Percentiles rank a stretch among this genome's conserved stretches.
phyloP scores from a whole-genome alignment of 2,888 invertebrate species.

The Argyresthia goedartella region DNA sequence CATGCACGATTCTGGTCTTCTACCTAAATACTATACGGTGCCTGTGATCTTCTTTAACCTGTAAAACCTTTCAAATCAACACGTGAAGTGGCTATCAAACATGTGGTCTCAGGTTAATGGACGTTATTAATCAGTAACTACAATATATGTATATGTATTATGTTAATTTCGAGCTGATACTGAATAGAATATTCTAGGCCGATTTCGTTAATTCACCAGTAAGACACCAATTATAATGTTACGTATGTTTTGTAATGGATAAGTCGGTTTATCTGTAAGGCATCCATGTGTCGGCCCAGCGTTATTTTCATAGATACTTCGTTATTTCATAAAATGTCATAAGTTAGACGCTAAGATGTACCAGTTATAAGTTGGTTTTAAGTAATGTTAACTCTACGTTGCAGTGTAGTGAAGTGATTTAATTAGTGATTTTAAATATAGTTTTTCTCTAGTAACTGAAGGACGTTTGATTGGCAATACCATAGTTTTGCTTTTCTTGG shows the following conservation, averaged over 20 bases:
- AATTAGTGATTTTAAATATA: too few species aligned
- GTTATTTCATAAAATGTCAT: constrained; percentile 4
- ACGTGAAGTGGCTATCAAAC: constrained; percentile 45
- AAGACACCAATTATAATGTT: constrained; percentile 38
- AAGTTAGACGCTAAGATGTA: constrained; percentile 31
- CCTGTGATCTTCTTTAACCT: constrained; percentile 39
- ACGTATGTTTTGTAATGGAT: too few species aligned
- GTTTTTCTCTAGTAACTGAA: too few species aligned
- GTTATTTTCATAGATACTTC: constrained; percentile 22
- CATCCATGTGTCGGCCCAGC: constrained; percentile 54
- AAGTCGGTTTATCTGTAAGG: constrained; percentile 52
- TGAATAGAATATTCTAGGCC: constrained; percentile 33
- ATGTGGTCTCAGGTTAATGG: constrained; percentile 69
- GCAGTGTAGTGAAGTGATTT: too few species aligned
- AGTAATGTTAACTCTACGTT: not conserved
- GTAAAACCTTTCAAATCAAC: constrained; percentile 36
- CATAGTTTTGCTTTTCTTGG: too few species aligned
- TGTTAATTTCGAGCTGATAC: constrained; percentile 60
- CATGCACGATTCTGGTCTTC: constrained; percentile 11
- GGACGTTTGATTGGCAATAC: too few species aligned
- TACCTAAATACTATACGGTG: constrained; percentile 17
- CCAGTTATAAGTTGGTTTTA: constrained; percentile 54
- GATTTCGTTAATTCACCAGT: constrained; percentile 53
- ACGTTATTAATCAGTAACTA: constrained; percentile 34
- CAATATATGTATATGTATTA: constrained; percentile 45